Evolutionary conservation across 2,797 vertebrate genomes (phyloP).

Genomic region (Phylloscopus collybita): DNA sequence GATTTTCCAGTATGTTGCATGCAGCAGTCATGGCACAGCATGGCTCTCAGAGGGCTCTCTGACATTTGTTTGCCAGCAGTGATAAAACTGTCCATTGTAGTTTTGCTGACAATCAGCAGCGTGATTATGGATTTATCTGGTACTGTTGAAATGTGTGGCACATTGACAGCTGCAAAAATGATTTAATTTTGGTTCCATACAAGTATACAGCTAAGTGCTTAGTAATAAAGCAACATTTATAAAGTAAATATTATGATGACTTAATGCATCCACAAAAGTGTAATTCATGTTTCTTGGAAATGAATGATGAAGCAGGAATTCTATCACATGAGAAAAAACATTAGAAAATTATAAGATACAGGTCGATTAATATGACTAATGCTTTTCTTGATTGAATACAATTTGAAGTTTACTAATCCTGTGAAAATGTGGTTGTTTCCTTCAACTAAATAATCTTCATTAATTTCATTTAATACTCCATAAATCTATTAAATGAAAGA

Average conservation of each 20-base stretch:
- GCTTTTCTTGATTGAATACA: neutral
- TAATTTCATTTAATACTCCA: slow-evolving; percentile 9
- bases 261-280: neutral
- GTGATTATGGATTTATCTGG: slow-evolving; percentile 27
- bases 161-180: slow-evolving; percentile 48
- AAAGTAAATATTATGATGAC: slow-evolving; percentile 15
- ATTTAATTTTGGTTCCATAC: slow-evolving; percentile 10
- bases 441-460: neutral
- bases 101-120: slow-evolving; percentile 15
- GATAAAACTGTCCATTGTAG: slow-evolving; percentile 44
- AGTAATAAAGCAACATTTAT: slow-evolving; percentile 27
- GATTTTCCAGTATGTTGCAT: neutral
- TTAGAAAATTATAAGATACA: neutral
- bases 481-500: neutral
- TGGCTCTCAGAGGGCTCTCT: neutral
- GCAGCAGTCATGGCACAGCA: neutral
- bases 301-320: neutral
- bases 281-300: neutral
- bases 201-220: neutral
- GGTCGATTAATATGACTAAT: neutral
- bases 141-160: neutral
- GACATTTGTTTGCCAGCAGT: slow-evolving; percentile 11
- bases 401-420: neutral
- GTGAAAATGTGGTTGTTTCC: neutral
- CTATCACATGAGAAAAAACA: neutral